Evolutionary conservation across 2,797 vertebrate species (phyloP), one percentile per base, ranked within the genome.

Genomic region (Furcifer pardalis): DNA sequence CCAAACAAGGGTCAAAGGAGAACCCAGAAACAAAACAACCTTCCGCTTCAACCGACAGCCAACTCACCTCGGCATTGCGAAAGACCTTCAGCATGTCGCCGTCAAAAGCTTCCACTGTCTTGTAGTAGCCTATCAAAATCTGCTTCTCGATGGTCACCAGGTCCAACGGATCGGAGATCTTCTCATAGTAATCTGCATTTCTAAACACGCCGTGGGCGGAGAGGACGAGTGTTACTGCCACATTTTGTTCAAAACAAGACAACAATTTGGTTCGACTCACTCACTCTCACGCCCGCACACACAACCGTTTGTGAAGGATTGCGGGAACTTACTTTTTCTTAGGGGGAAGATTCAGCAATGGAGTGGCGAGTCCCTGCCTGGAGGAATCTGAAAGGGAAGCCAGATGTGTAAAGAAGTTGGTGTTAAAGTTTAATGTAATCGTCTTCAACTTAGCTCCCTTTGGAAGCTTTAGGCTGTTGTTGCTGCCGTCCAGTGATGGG

Each of bases 71-170:
- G 19, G 98, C 97, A 1, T 99, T 99, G 85, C 98, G 96, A 92
- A 99, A 99, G 85, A 99, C 98, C 95, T 99, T 99, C 83, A 99
- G 97, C 98, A 99, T 99, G 94, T 99, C 98, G 0, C 97, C 95
- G 90, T 99, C 98, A 44, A 99, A 99, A 40, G 98, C 97, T 91
- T 99, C 98, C 63, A 98, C 98, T 0, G 98, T 99, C 95, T 99
- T 98, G 87, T 99, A 99, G 88, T 98, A 97, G 65, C 98, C 98
- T 0, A 96, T 98, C 92, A 99, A 96, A 93, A 99, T 99, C 91
- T 98, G 98, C 92, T 98, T 98, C 93, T 99, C 98, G 25, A 99
- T 98, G n/a, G 97, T 99, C 93, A 96, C 95, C 17, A 99, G 96
- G 93, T 99, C 98, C 92, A 99, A 90, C 0, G 98, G 98, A 89